phyloP scores from a whole-genome alignment of 2,888 invertebrate genomes.

The Machimus atricapillus region DNA sequence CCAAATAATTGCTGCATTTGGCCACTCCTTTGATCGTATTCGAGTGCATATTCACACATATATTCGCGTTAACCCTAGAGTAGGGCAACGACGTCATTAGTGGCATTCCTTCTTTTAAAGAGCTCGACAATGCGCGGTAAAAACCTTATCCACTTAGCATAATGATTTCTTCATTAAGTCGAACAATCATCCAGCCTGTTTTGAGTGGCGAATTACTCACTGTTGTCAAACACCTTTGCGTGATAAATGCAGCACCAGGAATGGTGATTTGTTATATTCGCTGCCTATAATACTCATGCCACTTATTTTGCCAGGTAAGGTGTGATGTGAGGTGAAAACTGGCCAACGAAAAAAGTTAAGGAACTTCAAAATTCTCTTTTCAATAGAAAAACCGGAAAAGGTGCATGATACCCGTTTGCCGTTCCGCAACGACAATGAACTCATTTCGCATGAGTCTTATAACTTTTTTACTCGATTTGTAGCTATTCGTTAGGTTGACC shows the following conservation, averaged over 20 bases:
- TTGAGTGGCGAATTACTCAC: background rate
- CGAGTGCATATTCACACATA: background rate
- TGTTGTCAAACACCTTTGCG: background rate
- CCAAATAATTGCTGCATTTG: background rate
- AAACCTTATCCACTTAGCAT: constrained; percentile 2
- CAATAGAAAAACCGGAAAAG: background rate
- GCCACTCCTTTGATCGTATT: background rate
- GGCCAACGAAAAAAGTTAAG: background rate
- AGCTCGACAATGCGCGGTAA: background rate
- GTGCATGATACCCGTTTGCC: background rate
- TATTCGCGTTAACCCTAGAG: too few species aligned
- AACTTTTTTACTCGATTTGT: background rate
- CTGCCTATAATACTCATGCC: background rate
- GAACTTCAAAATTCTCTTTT: background rate
- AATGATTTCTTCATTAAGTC: constrained; percentile 12
- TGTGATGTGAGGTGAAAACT: background rate
- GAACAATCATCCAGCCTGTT: background rate
- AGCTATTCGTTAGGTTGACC: constrained; percentile 5
- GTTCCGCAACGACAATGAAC: background rate
- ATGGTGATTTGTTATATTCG: background rate
- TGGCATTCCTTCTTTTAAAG: background rate
- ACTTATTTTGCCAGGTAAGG: background rate
- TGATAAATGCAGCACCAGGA: background rate
- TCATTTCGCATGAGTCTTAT: background rate
- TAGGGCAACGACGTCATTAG: background rate